phyloP scores from a whole-genome alignment of 2,797 vertebrate genomes.

The Sylvia borin region DNA sequence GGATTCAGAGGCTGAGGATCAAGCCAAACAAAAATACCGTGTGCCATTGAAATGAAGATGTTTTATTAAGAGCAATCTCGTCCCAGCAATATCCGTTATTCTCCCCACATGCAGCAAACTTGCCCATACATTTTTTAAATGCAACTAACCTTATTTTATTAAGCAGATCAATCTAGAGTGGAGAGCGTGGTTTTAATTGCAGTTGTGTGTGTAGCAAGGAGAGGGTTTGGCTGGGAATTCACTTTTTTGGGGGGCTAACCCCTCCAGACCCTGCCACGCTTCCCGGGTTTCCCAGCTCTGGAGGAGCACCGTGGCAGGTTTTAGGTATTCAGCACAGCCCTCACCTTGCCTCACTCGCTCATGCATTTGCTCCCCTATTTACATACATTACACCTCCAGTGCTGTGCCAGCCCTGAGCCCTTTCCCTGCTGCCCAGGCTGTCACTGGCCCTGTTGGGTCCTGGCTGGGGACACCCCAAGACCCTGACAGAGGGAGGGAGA shows the following conservation, averaged over 20 bases:
- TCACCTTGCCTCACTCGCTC: background rate
- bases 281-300: accelerated
- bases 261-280: background rate
- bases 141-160: constrained; percentile 68
- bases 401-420: accelerated
- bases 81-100: constrained; percentile 41
- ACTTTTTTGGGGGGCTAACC: background rate
- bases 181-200: constrained; percentile 35
- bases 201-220: background rate
- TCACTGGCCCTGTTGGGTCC: background rate
- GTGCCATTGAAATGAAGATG: constrained; percentile 15
- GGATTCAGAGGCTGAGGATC: constrained; percentile 31
- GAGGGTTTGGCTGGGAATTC: background rate
- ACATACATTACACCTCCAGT: background rate
- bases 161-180: constrained; percentile 63
- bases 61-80: constrained; percentile 50
- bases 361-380: background rate
- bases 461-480: accelerated
- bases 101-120: constrained; percentile 58
- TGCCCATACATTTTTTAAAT: constrained; percentile 65
- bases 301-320: background rate
- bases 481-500: accelerated
- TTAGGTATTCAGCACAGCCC: background rate
- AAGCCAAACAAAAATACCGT: constrained; percentile 37
- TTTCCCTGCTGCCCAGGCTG: background rate